A percentile compares a stretch with the other conserved stretches of the same genome.
These are phyloP conservation scores for Polyergus mexicanus DNA, from an alignment of 1,140 invertebrate genomes.

Conservation along the genomic window DNA sequence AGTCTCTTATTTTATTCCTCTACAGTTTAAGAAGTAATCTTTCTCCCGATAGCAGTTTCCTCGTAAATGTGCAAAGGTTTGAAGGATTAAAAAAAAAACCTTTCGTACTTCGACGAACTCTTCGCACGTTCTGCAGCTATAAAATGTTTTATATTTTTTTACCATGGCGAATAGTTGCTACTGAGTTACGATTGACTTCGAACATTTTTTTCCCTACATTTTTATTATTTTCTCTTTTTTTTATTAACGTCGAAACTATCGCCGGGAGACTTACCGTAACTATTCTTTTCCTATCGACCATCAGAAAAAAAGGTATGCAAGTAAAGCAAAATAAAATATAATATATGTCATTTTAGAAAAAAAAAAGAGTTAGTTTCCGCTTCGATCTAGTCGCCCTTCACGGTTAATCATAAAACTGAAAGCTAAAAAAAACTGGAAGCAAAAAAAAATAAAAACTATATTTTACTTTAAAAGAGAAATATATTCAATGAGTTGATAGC, in stretches of 20 bases:
- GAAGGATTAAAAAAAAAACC: background rate
- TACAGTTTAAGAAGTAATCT: conserved; percentile 35
- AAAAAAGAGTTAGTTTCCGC: conserved; percentile 13
- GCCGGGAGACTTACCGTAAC: background rate
- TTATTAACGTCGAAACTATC: background rate
- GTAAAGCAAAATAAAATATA: background rate
- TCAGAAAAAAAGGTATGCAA: background rate
- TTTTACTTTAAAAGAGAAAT: background rate
- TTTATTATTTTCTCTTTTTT: conserved; percentile 8
- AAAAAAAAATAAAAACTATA: background rate
- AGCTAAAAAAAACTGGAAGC: background rate
- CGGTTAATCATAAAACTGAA: background rate
- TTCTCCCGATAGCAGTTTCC: background rate
- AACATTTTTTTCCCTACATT: background rate
- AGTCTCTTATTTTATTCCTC: conserved; percentile 67
- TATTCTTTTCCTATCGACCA: background rate
- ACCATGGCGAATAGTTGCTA: background rate
- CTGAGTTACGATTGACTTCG: background rate
- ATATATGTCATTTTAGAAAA: background rate
- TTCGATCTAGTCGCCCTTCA: background rate
- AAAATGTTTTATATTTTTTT: conserved; percentile 11
- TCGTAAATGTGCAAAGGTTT: conserved; percentile 64
- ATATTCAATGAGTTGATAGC: background rate
- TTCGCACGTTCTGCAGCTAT: no score
- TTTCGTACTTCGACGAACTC: background rate